These are phyloP conservation scores for Steatornis caripensis DNA, from an alignment of 2,113 vertebrate genomes.

Conservation along the genomic window DNA sequence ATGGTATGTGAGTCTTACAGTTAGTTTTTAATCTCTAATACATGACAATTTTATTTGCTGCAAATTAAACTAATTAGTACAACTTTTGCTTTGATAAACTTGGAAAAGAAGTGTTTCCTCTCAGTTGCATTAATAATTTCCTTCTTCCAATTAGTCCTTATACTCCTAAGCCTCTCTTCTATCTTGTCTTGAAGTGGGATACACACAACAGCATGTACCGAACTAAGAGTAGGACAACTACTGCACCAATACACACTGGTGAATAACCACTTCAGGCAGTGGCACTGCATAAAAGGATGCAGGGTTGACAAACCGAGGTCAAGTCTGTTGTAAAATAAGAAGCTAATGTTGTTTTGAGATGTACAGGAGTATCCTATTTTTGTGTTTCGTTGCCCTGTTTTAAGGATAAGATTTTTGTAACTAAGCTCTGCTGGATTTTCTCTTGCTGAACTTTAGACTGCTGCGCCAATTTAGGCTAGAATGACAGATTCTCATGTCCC, in stretches of 20 bases:
- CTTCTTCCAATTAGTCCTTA: not conserved
- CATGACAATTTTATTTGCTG: not conserved
- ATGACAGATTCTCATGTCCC: fast-evolving
- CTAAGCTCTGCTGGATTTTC: not conserved
- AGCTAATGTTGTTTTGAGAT: not conserved
- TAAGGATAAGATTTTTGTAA: not conserved
- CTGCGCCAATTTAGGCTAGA: not conserved
- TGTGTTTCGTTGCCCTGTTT: not conserved
- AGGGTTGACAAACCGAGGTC: not conserved
- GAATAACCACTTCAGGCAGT: not conserved
- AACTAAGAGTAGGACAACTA: not conserved
- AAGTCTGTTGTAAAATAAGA: not conserved
- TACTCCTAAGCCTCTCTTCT: not conserved
- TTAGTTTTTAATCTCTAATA: not conserved
- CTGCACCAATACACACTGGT: not conserved
- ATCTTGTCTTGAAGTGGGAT: not conserved
- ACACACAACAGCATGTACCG: not conserved
- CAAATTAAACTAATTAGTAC: not conserved
- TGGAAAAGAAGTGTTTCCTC: not conserved
- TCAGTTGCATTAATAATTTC: not conserved
- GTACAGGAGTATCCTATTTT: not conserved
- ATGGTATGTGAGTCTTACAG: not conserved
- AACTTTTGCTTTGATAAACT: not conserved
- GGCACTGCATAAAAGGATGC: not conserved
- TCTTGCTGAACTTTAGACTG: not conserved